Percentiles rank a stretch among this genome's conserved stretches.
phyloP scores from a whole-genome alignment of 1,140 invertebrate species.

The Bombus huntii region DNA sequence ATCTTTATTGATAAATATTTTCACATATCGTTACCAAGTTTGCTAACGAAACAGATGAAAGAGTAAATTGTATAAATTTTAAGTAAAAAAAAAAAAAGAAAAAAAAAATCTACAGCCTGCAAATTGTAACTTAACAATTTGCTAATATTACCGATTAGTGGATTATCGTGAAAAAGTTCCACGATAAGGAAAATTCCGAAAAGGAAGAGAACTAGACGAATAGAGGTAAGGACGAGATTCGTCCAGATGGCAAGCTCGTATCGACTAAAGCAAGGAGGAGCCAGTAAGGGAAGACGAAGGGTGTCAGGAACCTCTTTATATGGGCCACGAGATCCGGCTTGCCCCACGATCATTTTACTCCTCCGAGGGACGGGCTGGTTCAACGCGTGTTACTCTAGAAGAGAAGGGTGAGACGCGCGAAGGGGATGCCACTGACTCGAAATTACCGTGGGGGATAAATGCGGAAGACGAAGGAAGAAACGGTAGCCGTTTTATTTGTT shows the following conservation, averaged over 20 bases:
- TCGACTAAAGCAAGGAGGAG: conserved; percentile 2
- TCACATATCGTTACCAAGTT: background rate
- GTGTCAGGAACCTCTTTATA: conserved; percentile 50
- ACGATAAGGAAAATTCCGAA: background rate
- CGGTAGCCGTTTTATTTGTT: conserved; percentile 43
- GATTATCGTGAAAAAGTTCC: background rate
- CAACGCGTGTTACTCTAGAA: conserved; percentile 28
- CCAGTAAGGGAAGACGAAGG: background rate
- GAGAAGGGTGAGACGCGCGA: background rate
- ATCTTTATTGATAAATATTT: no score
- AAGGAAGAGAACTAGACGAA: background rate
- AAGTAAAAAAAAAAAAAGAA: background rate
- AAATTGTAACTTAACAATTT: background rate
- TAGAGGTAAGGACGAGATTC: background rate
- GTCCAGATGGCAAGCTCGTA: background rate
- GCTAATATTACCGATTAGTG: background rate
- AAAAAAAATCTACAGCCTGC: background rate
- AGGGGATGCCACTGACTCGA: background rate
- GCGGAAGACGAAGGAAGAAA: background rate
- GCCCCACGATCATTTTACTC: background rate
- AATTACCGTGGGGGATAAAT: conserved; percentile 36
- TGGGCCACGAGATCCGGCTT: conserved; percentile 32
- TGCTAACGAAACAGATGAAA: background rate
- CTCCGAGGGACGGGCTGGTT: conserved; percentile 6
- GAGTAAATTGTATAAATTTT: background rate